Evolutionary conservation across 64 coral and sea anemone species (phyloP), one percentile per base, ranked within the genome.

Genomic region (Anthopleura sola): DNA sequence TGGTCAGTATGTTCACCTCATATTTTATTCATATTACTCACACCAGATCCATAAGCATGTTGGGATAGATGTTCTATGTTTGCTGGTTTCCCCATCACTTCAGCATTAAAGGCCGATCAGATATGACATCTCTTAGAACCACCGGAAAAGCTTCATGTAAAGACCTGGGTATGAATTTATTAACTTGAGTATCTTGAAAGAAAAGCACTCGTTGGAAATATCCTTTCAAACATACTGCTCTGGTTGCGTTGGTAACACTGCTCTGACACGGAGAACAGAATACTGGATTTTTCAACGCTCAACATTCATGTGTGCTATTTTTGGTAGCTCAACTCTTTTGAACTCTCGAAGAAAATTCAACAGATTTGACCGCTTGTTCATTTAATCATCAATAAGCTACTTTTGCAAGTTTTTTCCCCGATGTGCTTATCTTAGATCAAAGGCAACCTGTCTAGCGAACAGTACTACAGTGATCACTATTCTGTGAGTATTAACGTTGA

Each of bases 171-270:
- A 32, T 71, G 66, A 71, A 71, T 71, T 29, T 34, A 71, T 71
- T 71, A 71, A 71, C 66, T 32, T 71, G 66, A 71, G 66, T 71
- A 71, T 71, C 66, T 71, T 16, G 31, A 34, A 71, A 71, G 26
- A 32, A 71, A 53, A 71, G 16, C n/a, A 71, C 66, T 34, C 66
- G 34, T 66, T 66, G 60, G 29, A 34, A 71, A 71, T 71, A 71
- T 71, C 66, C 66, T 71, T 71, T 71, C 26, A 32, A n/a, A 71
- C 66, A 33, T n/a, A 71, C 2, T 32, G 26, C 66, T 13, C 9
- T 66, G 55, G 17, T 26, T 12, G 55, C 20, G 55, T 19, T 58
- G 8, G 16, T 3, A 62, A 8, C 58, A 62, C 23, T 62, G 21
- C 58, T 62, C 58, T 23, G 6, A 62, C 58, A 5, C n/a, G n/a